phyloP scores from a whole-genome alignment of 2,888 invertebrate genomes.

The Amorpha juglandis region DNA sequence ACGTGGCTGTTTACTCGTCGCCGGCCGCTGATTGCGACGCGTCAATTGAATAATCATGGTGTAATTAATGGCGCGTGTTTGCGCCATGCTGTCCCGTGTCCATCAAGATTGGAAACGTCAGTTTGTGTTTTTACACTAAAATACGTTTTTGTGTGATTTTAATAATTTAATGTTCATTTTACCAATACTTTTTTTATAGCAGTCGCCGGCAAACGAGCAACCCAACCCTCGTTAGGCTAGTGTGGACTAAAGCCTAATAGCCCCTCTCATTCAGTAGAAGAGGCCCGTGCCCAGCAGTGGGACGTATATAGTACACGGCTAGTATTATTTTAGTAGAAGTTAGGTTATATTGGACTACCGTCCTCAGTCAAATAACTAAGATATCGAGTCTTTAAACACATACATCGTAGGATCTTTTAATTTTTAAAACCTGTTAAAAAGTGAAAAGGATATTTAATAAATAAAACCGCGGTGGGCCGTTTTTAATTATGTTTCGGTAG shows the following conservation, averaged over 20 bases:
- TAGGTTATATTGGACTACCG: too few relatives aligned
- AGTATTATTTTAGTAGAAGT: too few relatives aligned
- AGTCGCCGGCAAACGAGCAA: too few relatives aligned
- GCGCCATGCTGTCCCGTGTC: constrained; percentile 52
- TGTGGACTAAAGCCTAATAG: too few relatives aligned
- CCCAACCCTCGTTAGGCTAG: too few relatives aligned
- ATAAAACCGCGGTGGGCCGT: neutral
- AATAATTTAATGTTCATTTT: neutral
- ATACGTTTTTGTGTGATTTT: neutral
- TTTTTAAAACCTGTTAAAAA: too few relatives aligned
- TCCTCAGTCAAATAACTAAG: too few relatives aligned
- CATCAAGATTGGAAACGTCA: constrained; percentile 55
- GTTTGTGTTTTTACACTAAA: neutral
- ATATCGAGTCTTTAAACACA: too few relatives aligned
- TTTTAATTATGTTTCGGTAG: neutral
- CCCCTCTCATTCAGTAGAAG: too few relatives aligned
- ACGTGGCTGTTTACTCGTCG: constrained; percentile 76
- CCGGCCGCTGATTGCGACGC: constrained; percentile 80
- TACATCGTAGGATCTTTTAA: neutral
- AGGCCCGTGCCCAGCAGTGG: too few relatives aligned
- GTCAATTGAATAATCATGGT: constrained; percentile 79
- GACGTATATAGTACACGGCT: too few relatives aligned
- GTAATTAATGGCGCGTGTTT: constrained; percentile 71
- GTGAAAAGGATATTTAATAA: neutral
- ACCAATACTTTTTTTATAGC: too few relatives aligned